Base-by-base conservation (phyloP, 2,888 invertebrate species). In the Brenthis ino region DNA sequence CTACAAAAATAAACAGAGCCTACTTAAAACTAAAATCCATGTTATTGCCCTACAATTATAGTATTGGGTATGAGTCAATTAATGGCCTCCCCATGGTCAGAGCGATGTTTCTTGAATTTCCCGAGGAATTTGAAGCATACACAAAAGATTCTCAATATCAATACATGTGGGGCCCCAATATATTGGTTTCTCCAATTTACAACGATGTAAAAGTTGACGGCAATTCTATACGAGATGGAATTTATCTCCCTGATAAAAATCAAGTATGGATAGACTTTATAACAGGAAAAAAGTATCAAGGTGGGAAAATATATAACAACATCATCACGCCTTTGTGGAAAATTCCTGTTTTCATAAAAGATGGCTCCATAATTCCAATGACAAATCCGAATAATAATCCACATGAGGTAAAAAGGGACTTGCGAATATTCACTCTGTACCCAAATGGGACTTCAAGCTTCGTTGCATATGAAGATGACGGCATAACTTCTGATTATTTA, bases 131-230 rank as follows among this genome's bases (percentile, higher is more conserved):
- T 6, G 67, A 79, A 43, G 86, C 85, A 3, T 85, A 84, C 66
- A 89, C 90, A 3, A 84, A 79, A 51, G 86, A 87, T 75, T 87
- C 87, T n/a, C 88, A 90, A 71, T 93, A 93, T 70, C 92, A 93
- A 72, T 93, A 77, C 72, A 91, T 92, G 91, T 93, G 92, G 92
- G 92, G 92, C 6, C 87, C 91, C n/a, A 81, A 78, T 73, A 78
- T 93, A 64, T 81, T 93, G 71, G 85, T 93, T 13, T 92, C 92
- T 3, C 92, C 92, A 16, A 82, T 92, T 37, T 92, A 88, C 71
- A 82, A 83, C 67, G 79, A 79, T 13, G 70, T 77, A 57, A 74
- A 67, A 64, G 60, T 76, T 2, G 61, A 77, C 24, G 74, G 73
- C 14, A 76, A 80, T 58, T 80, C 82, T 43, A 70, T 86, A 51